These are phyloP conservation scores for Schizaphis graminum DNA, from an alignment of 2,888 invertebrate species.

Conservation along the genomic window DNA sequence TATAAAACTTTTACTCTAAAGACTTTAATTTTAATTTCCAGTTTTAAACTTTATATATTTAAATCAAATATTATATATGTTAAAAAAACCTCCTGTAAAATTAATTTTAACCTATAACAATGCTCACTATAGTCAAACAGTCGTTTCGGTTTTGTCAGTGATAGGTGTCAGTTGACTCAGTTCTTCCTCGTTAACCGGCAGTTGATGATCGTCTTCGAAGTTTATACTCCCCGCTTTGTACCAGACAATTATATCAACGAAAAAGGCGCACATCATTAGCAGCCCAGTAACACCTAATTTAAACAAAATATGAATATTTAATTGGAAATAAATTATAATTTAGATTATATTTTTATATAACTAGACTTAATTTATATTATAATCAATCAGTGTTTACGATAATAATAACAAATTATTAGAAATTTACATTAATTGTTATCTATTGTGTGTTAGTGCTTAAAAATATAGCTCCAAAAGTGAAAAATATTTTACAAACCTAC, in stretches of 20 bases:
- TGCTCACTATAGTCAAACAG: constrained; percentile 68
- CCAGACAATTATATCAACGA: constrained; percentile 91
- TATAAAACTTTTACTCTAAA: background rate
- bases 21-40: background rate
- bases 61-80: background rate
- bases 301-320: background rate
- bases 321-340: background rate
- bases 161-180: constrained; percentile 72
- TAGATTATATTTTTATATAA: background rate
- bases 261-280: constrained; percentile 87
- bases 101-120: background rate
- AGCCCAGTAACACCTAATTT: constrained; percentile 85
- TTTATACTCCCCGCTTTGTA: constrained; percentile 87
- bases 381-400: background rate
- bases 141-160: constrained; percentile 69
- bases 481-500: background rate
- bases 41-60: background rate
- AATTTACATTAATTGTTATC: background rate
- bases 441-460: background rate
- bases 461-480: background rate
- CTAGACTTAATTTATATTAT: background rate
- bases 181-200: constrained; percentile 72
- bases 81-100: background rate
- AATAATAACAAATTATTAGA: background rate
- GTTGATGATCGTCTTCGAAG: constrained; percentile 76